A percentile compares a stretch with the other conserved stretches of the same genome.
Evolutionary conservation across 2,797 vertebrate species (phyloP).

Genomic region (Paedocypris micromegethes): DNA sequence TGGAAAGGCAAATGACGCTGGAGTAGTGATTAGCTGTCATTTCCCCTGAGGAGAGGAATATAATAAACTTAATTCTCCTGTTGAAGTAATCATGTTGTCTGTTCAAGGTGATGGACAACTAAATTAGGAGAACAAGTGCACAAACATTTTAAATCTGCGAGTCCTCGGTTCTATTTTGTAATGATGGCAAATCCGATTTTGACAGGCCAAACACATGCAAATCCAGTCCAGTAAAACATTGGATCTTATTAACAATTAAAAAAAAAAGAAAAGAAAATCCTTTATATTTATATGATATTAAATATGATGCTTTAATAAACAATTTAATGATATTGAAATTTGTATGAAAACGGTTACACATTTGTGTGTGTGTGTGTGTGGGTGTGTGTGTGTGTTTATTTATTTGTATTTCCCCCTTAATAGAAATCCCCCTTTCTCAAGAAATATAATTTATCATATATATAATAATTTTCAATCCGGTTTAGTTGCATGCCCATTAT

Average conservation of each 20-base stretch:
- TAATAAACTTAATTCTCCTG: constrained; percentile 60
- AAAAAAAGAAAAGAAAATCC: not conserved
- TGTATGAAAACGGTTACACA: too few species aligned
- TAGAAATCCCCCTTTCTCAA: too few species aligned
- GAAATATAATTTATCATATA: too few species aligned
- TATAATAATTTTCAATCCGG: too few species aligned
- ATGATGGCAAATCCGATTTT: constrained; percentile 45
- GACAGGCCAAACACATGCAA: not conserved
- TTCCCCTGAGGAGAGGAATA: constrained; percentile 50
- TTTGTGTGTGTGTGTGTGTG: too few species aligned
- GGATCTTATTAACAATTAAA: not conserved
- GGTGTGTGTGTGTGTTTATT: too few species aligned
- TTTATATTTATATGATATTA: too few species aligned
- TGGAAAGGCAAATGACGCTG: constrained; percentile 64
- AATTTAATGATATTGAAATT: too few species aligned
- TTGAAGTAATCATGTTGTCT: constrained; percentile 53
- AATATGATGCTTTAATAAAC: too few species aligned
- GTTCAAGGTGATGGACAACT: constrained; percentile 59
- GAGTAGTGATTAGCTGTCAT: constrained; percentile 51
- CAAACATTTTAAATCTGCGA: constrained; percentile 39
- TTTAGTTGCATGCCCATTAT: too few species aligned
- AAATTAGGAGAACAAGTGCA: constrained; percentile 58
- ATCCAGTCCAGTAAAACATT: not conserved
- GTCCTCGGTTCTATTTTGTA: constrained; percentile 30
- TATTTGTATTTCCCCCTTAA: too few species aligned